Percentiles rank a stretch among this genome's conserved stretches.
These are phyloP conservation scores for Elmis aenea DNA, from an alignment of 2,888 invertebrate species.

Conservation along the genomic window DNA sequence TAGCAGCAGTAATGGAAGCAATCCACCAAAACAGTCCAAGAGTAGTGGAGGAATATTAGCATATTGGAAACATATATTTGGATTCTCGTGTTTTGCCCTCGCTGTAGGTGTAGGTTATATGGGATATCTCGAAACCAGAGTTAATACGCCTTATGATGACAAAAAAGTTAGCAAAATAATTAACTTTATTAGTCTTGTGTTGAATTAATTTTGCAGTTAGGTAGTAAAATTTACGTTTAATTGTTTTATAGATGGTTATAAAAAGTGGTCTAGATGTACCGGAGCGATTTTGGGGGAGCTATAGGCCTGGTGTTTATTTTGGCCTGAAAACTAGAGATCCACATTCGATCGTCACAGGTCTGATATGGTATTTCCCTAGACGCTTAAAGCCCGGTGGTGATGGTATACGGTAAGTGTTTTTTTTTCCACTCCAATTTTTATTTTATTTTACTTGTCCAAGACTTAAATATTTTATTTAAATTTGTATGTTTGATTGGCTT, in stretches of 20 bases:
- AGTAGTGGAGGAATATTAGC: slow-evolving; percentile 27
- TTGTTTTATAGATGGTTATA: slow-evolving; percentile 58
- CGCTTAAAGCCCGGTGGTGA: slow-evolving; percentile 63
- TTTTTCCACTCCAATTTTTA: too few species aligned
- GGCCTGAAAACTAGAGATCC: slow-evolving; percentile 89
- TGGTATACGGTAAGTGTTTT: slow-evolving; percentile 59
- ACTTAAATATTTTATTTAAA: not conserved
- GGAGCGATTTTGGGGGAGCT: slow-evolving; percentile 90
- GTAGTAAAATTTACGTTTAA: not conserved
- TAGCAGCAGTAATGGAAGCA: slow-evolving; percentile 47
- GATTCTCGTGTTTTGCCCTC: slow-evolving; percentile 58
- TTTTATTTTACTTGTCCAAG: slow-evolving; percentile 5
- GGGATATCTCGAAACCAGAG: slow-evolving; percentile 82
- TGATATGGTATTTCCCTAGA: slow-evolving; percentile 93
- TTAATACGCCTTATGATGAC: slow-evolving; percentile 78
- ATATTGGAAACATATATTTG: slow-evolving; percentile 59
- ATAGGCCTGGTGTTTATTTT: slow-evolving; percentile 83
- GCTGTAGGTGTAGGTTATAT: slow-evolving; percentile 72
- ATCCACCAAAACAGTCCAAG: slow-evolving; percentile 32
- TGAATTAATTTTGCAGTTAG: not conserved
- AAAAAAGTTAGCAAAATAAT: slow-evolving; percentile 60
- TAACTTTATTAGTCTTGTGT: slow-evolving; percentile 3
- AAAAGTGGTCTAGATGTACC: slow-evolving; percentile 66
- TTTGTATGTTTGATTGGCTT: not conserved
- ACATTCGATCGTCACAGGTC: slow-evolving; percentile 81